A percentile compares a stretch with the other conserved stretches of the same genome.
These are phyloP conservation scores for Lophius piscatorius DNA, from an alignment of 2,113 vertebrate species.

Conservation along the genomic window DNA sequence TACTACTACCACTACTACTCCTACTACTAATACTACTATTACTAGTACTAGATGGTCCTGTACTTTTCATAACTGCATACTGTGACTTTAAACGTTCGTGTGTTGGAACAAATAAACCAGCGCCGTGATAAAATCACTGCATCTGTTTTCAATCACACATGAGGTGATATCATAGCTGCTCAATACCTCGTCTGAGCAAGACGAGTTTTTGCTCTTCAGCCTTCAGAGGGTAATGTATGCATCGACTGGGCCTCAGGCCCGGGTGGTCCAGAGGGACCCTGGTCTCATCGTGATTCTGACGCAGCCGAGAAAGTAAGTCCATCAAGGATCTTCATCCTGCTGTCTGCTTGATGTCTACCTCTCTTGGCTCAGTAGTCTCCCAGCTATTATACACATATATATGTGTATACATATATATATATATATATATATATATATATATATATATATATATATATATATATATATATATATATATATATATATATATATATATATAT, in stretches of 20 bases:
- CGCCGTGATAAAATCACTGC: constrained; percentile 52
- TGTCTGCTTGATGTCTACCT: constrained; percentile 50
- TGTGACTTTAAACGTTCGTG: too few relatives aligned
- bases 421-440: too few relatives aligned
- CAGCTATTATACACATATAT: constrained; percentile 13
- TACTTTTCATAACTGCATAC: background rate
- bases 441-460: too few relatives aligned
- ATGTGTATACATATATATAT: constrained; percentile 30
- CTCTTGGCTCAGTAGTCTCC: constrained; percentile 7
- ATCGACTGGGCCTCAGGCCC: constrained; percentile 42
- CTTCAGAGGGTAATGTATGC: constrained; percentile 51
- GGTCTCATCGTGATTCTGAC: constrained; percentile 33
- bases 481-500: too few relatives aligned
- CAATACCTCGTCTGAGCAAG: constrained; percentile 40
- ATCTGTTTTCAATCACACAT: constrained; percentile 69
- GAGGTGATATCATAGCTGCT: constrained; percentile 68
- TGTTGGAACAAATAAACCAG: too few relatives aligned
- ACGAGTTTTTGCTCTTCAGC: constrained; percentile 45
- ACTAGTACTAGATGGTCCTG: too few relatives aligned
- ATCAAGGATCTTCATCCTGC: constrained; percentile 46
- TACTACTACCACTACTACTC: too few relatives aligned
- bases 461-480: too few relatives aligned
- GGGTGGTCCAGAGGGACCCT: constrained; percentile 56
- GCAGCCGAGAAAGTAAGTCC: constrained; percentile 37
- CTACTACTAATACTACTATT: too few relatives aligned